Conservation (phyloP, 2,797 vertebrate genomes). For the Poecilia picta region DNA sequence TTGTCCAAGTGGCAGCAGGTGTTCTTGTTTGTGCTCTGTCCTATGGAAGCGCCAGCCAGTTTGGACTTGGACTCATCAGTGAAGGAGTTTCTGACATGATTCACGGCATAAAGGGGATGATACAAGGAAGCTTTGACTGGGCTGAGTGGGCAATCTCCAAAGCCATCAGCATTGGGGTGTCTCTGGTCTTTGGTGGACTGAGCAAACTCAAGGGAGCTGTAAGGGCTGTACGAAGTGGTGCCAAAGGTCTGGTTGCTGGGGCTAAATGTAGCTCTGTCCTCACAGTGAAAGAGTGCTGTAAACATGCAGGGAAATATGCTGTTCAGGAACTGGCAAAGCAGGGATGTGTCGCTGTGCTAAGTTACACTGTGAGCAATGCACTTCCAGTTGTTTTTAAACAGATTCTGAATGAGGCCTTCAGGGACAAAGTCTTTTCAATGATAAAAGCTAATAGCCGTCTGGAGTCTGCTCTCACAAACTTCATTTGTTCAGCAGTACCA, state of each 20-base stretch:
- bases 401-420: neutral
- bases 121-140: conserved; percentile 29
- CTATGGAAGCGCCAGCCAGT: conserved; percentile 13
- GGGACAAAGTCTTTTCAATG: fast-evolving
- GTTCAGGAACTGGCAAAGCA: conserved; percentile 22
- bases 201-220: neutral
- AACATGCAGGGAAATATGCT: conserved; percentile 5
- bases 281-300: conserved; percentile 14
- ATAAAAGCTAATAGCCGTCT: neutral
- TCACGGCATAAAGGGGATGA: conserved; percentile 15
- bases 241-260: neutral
- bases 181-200: conserved; percentile 23
- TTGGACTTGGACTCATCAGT: conserved; percentile 12
- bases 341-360: fast-evolving
- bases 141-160: conserved; percentile 30
- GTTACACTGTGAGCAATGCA: fast-evolving
- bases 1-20: neutral
- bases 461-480: fast-evolving
- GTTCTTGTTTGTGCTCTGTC: conserved; percentile 26
- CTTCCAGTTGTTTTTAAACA: neutral
- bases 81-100: conserved; percentile 24
- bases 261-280: neutral
- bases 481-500: conserved; percentile 15
- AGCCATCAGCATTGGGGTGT: conserved; percentile 5
- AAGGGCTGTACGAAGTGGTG: neutral